Conservation (phyloP, 64 coral and sea anemone species). For the Montipora efflorescens region DNA sequence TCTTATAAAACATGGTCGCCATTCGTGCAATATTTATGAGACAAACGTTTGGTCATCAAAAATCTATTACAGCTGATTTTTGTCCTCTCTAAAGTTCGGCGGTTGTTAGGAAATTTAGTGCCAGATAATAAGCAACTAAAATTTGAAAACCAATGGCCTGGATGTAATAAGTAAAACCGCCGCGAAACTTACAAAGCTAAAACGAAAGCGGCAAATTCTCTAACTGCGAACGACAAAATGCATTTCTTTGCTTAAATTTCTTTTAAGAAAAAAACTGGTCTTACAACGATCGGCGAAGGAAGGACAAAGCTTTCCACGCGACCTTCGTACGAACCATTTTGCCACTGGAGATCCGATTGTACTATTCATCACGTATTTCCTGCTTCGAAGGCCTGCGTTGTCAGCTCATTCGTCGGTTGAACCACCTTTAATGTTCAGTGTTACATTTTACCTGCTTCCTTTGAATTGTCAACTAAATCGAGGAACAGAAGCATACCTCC, state of each 20-base stretch:
- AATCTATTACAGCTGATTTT: background rate
- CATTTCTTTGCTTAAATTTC: background rate
- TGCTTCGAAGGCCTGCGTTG: background rate
- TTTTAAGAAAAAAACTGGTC: background rate
- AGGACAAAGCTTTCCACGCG: background rate
- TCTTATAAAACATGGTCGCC: slow-evolving; percentile 41
- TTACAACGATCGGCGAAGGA: background rate
- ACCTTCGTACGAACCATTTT: no score
- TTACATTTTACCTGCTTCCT: slow-evolving; percentile 5
- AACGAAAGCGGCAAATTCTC: background rate
- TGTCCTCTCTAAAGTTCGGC: background rate
- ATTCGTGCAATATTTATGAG: slow-evolving; percentile 82
- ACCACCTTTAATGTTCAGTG: background rate
- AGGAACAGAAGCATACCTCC: background rate
- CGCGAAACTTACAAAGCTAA: background rate
- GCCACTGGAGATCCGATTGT: background rate
- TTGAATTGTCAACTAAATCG: background rate
- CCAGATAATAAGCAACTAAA: background rate
- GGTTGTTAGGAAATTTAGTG: background rate
- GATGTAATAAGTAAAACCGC: background rate
- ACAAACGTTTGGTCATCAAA: slow-evolving; percentile 38
- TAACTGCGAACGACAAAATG: background rate
- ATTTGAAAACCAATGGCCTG: background rate
- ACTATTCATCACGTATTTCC: background rate
- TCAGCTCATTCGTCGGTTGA: background rate